These are phyloP conservation scores for Ibycter americanus DNA, from an alignment of 2,797 vertebrate genomes.

Conservation along the genomic window DNA sequence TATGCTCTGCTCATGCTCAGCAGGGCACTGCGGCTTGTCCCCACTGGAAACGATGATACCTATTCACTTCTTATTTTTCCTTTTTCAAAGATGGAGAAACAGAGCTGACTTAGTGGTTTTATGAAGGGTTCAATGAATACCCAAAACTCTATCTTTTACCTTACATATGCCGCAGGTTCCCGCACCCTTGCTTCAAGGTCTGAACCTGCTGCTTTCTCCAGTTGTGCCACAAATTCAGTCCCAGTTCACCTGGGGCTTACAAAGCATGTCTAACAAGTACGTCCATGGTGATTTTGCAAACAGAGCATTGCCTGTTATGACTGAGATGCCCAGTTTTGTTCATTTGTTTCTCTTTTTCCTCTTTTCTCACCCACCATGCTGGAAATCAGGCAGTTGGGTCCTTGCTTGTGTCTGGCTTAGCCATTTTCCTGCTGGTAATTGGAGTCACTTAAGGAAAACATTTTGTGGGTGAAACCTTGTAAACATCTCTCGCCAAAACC, in stretches of 20 bases:
- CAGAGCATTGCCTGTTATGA: neutral
- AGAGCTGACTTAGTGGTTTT: neutral
- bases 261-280: neutral
- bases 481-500: neutral
- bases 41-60: neutral
- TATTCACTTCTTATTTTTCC: neutral
- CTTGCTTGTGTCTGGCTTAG: neutral
- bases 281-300: neutral
- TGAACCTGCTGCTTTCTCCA: constrained; percentile 5
- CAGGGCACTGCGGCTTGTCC: neutral
- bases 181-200: neutral
- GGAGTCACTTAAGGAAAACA: neutral
- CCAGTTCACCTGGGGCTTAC: neutral
- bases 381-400: neutral
- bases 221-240: neutral
- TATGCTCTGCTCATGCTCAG: neutral
- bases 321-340: neutral
- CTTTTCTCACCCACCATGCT: neutral
- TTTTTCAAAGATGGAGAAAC: neutral
- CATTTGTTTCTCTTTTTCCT: neutral
- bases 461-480: neutral
- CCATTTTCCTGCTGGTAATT: neutral
- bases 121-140: neutral
- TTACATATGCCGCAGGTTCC: neutral
- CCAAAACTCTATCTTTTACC: neutral